A percentile compares a stretch with the other conserved stretches of the same genome.
Evolutionary conservation across 2,888 invertebrate genomes (phyloP).

Genomic region (Scotopteryx bipunctaria): DNA sequence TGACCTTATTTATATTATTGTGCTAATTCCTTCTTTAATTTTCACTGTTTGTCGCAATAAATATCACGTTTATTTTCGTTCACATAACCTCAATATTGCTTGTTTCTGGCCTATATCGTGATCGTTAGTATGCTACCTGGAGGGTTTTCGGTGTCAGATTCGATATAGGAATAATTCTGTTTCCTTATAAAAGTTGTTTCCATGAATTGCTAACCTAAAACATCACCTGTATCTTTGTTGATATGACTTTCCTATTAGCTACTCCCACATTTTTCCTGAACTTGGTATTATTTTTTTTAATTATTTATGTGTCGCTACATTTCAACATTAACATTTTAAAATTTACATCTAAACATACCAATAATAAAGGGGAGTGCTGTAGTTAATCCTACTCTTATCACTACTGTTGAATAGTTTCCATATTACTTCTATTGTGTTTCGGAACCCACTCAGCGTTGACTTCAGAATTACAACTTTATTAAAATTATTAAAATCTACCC

Average conservation of each 20-base stretch:
- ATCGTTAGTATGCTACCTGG: not conserved
- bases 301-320: not conserved
- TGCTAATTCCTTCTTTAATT: not conserved
- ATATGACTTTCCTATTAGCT: conserved; percentile 6
- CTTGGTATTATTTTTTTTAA: not conserved
- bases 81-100: conserved; percentile 43
- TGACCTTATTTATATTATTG: not conserved
- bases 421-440: not conserved
- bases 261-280: not conserved
- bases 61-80: conserved; percentile 28
- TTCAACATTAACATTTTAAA: not conserved
- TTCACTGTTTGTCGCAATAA: not conserved
- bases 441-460: not conserved
- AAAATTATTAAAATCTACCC: too few relatives aligned
- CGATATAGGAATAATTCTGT: too few relatives aligned
- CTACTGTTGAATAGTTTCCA: not conserved
- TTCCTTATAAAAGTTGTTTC: not conserved
- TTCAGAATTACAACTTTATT: too few relatives aligned
- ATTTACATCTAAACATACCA: too few relatives aligned
- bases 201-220: conserved; percentile 6
- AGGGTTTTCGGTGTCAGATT: not conserved
- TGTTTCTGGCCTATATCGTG: not conserved
- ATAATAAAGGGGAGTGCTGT: too few relatives aligned
- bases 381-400: too few relatives aligned
- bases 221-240: conserved; percentile 23